Percentiles rank a stretch among this genome's conserved stretches.
Evolutionary conservation across 2,113 vertebrate species (phyloP).

Genomic region (Oreamnos americanus): DNA sequence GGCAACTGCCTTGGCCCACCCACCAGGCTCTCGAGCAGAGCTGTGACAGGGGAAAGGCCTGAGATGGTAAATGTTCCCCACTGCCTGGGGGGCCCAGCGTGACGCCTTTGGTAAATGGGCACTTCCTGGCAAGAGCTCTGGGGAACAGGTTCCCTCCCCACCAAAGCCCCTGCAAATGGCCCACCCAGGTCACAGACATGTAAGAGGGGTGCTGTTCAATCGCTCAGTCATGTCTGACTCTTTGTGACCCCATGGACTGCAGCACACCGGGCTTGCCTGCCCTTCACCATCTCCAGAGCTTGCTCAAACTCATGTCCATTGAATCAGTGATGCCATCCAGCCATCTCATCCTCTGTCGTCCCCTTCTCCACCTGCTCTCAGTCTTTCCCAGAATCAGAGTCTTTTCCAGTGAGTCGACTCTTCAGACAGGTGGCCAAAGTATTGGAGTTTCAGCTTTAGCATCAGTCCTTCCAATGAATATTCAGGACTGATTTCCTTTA

Average conservation of each 20-base stretch:
- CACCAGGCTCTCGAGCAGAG: too few relatives aligned
- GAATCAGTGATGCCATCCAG: not conserved
- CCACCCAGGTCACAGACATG: too few relatives aligned
- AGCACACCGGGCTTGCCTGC: rapidly evolving
- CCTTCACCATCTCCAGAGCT: rapidly evolving
- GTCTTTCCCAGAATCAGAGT: not conserved
- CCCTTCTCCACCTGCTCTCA: not conserved
- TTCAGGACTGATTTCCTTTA: not conserved
- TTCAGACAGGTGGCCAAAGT: not conserved
- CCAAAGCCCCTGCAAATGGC: not conserved
- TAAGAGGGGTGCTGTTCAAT: rapidly evolving
- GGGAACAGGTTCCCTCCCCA: rapidly evolving
- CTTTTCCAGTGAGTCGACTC: not conserved
- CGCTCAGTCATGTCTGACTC: not conserved
- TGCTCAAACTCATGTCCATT: rapidly evolving
- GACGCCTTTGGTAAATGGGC: not conserved
- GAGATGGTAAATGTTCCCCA: not conserved
- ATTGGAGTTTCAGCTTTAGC: not conserved
- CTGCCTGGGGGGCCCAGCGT: rapidly evolving
- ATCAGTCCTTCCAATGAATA: not conserved
- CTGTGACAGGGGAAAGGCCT: rapidly evolving
- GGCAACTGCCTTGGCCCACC: rapidly evolving
- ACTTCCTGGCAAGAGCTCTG: not conserved
- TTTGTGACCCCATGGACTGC: not conserved
- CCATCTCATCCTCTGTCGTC: not conserved